Evolutionary conservation across 2,797 vertebrate genomes (phyloP).

Genomic region (Pagetopsis macropterus): DNA sequence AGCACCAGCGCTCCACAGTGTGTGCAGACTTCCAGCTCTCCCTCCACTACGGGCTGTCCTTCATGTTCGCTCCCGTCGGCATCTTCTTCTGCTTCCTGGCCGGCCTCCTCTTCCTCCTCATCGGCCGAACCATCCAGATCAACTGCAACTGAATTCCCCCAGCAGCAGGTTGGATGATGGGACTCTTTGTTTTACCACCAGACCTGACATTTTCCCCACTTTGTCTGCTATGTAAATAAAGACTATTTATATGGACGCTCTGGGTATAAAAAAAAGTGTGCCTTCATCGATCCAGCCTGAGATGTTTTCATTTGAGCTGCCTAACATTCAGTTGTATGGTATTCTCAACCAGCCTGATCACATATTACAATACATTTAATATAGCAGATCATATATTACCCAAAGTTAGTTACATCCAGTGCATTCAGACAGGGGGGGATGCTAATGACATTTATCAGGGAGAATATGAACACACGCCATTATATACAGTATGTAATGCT

Average conservation of each 20-base stretch:
- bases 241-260: constrained; percentile 38
- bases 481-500: background rate
- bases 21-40: constrained; percentile 86
- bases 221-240: constrained; percentile 21
- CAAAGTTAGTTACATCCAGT: too few relatives aligned
- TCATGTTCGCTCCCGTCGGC: constrained; percentile 93
- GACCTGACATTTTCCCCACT: constrained; percentile 8
- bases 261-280: constrained; percentile 22
- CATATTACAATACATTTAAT: too few relatives aligned
- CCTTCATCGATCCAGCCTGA: constrained; percentile 13
- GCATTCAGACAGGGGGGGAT: background rate
- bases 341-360: constrained; percentile 7
- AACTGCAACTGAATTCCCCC: constrained; percentile 79
- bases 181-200: constrained; percentile 15
- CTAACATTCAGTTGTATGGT: background rate
- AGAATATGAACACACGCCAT: background rate
- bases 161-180: constrained; percentile 26
- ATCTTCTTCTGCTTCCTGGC: constrained; percentile 92
- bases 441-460: background rate
- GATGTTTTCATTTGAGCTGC: constrained; percentile 9
- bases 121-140: constrained; percentile 88
- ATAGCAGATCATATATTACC: too few relatives aligned
- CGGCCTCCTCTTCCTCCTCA: constrained; percentile 92
- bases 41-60: constrained; percentile 91
- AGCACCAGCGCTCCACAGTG: constrained; percentile 73